Evolutionary conservation across 53 echinoderm and acorn worm genomes (phyloP), one percentile per base, ranked within the genome.

Genomic region (Apostichopus leukothele): DNA sequence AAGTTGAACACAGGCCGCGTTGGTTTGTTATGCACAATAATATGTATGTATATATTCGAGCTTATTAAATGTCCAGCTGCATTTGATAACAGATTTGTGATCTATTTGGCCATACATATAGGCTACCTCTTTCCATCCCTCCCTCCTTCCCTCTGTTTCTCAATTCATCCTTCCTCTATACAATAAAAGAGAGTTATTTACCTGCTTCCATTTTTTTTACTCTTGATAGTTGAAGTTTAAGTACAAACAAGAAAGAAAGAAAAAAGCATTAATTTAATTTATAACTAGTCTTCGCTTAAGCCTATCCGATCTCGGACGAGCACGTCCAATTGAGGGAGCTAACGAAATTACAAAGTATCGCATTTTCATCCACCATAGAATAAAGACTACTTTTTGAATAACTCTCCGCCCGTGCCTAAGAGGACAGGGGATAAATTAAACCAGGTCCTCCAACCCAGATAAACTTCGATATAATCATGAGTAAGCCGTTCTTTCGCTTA

Each of bases 241-340:
- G 54, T 54, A 20, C 55, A 51, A 81, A 81, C 18, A 22, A 20
- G 55, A 81, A 54, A 54, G 19, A 80, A 53, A 53, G 50, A 39
- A 39, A 39, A 78, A 79, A 53, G 51, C 14, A 79, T n/a, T 81
- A 81, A 81, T 81, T 81, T 54, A 59, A 81, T 81, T 54, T 81
- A 59, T 81, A 81, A 81, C 81, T 55, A 81, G 54, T 81, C 81
- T 81, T 12, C 81, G 81, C 20, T 81, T 81, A 81, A 81, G 55
- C 81, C 59, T 81, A 81, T 81, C 55, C 81, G 54, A 81, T 81
- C 81, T 25, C 59, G 81, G 59, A 81, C 81, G 55, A 54, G 81
- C 81, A 81, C 81, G 81, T 81, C 81, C 81, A 81, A 81, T 81
- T 59, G 59, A 53, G 12, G 59, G 8, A 39, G 81, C 19, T 81